A percentile compares a stretch with the other conserved stretches of the same genome.
Conservation (phyloP, 2,113 vertebrate species). For the Chunga burmeisteri region DNA sequence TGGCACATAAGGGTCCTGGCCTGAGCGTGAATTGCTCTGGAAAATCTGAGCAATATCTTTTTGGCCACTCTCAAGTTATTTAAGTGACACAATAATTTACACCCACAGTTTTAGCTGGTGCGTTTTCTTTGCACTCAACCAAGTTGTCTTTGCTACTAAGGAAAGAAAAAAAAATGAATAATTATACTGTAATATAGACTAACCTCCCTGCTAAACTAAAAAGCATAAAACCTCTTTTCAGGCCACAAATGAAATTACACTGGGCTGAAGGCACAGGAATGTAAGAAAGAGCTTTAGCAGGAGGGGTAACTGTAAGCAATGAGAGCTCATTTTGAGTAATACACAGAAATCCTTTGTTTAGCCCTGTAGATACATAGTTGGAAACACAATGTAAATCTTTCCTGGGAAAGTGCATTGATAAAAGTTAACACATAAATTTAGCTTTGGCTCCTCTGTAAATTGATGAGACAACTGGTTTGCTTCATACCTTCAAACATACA, state of each 20-base stretch:
- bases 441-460: slow-evolving; percentile 12
- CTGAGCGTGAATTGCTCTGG: not conserved
- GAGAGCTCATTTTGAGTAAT: slow-evolving; percentile 62
- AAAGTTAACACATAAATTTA: slow-evolving; percentile 43
- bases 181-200: slow-evolving; percentile 9
- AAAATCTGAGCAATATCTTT: slow-evolving; percentile 28
- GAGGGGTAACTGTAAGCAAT: slow-evolving; percentile 46
- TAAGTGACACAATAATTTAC: slow-evolving; percentile 13
- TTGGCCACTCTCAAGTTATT: not conserved
- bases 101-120: not conserved
- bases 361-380: slow-evolving; percentile 56
- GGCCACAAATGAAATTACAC: slow-evolving; percentile 45
- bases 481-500: not conserved
- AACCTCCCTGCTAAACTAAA: slow-evolving; percentile 5
- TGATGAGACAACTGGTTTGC: slow-evolving; percentile 35
- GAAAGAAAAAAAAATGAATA: not conserved
- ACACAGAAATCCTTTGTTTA: slow-evolving; percentile 63
- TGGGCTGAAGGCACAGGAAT: slow-evolving; percentile 22
- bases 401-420: not conserved
- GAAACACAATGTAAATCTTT: slow-evolving; percentile 58
- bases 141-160: not conserved
- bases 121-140: not conserved
- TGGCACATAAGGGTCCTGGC: not conserved
- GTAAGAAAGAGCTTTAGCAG: not conserved
- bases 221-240: not conserved